Conservation (phyloP, 2,888 invertebrate species). For the Plebejus melissa region DNA sequence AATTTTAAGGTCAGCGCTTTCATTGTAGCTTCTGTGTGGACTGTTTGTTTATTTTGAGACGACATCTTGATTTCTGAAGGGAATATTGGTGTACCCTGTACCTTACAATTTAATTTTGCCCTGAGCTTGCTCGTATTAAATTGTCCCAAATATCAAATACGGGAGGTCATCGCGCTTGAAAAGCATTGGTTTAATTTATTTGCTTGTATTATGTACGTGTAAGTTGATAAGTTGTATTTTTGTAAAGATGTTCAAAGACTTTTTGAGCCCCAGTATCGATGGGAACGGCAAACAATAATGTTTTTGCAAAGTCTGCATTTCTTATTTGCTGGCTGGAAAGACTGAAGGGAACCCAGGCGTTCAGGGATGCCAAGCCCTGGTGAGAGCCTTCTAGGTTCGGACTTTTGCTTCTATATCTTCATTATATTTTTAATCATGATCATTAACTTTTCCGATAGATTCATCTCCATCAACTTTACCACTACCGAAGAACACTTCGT, state of each 20-base stretch:
- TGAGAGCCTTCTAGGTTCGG: constrained; percentile 79
- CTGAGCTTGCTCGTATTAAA: constrained; percentile 22
- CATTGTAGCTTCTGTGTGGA: constrained; percentile 70
- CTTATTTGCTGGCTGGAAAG: constrained; percentile 78
- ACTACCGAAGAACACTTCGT: constrained; percentile 38
- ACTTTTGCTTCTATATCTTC: constrained; percentile 71
- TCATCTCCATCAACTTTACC: constrained; percentile 45
- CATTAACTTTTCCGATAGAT: constrained; percentile 33
- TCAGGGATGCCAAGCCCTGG: constrained; percentile 80
- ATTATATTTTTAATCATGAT: constrained; percentile 46
- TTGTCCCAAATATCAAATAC: constrained; percentile 3
- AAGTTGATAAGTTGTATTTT: constrained; percentile 34
- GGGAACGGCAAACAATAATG: constrained; percentile 64
- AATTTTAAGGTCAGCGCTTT: constrained; percentile 53
- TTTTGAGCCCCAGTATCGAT: constrained; percentile 50
- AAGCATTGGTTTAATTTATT: constrained; percentile 43
- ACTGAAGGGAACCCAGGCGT: constrained; percentile 77
- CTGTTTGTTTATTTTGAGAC: constrained; percentile 39
- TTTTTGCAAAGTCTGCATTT: constrained; percentile 77
- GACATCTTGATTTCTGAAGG: constrained; percentile 30
- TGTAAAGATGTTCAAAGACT: constrained; percentile 36
- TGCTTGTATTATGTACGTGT: constrained; percentile 37
- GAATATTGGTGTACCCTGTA: constrained; percentile 25
- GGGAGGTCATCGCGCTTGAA: constrained; percentile 49
- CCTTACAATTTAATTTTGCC: constrained; percentile 22